Base-by-base conservation (phyloP, 1,140 invertebrate species). In the Drosophila auraria region DNA sequence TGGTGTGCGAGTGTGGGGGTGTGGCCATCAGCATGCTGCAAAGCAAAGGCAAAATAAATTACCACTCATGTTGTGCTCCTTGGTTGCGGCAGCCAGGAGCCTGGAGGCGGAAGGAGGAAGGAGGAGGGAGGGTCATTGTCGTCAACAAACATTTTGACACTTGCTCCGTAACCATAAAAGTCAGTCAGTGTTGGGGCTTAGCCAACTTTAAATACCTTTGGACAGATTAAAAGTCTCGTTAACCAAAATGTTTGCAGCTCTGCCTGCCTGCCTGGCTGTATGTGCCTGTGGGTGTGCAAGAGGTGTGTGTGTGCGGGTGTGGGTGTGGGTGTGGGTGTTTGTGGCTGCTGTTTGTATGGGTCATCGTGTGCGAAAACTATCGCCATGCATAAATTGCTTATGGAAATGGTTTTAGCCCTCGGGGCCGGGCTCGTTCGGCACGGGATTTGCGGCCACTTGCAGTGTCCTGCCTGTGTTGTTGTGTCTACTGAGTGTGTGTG, bases 181-280 rank as follows among this genome's bases (percentile, higher is more conserved):
- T 91, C 89, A 91, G 89, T 86, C 89, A 86, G 83, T 76, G 89
- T 89, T 91, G 76, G 91, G 89, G 84, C 83, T 91, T 86, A 84
- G 83, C 75, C 72, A 91, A 91, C 74, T 92, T 92, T 92, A 92
- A 92, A 92, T 92, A 92, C 91, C 91, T 92, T 83, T 92, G 72
- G 91, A 92, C 91, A 92, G 91, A 91, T 92, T 92, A 92, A 92
- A 92, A 92, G 90, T 92, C 90, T 87, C 78, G 78, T 92, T 92
- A 84, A 90, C 82, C 79, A 82, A 90, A 86, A 86, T 86, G 75
- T 78, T 90, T 82, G 62, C 64, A 90, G 82, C 75, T 65, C 60
- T 53, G 53, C 20, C n/a, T 56, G 33, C 33, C 36, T 50, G 40
- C 49, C 12, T 58, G 42, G 57, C n/a, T 53, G 12, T 40, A 27